Conservation (phyloP, 2,888 invertebrate species). For the Arge pagana region DNA sequence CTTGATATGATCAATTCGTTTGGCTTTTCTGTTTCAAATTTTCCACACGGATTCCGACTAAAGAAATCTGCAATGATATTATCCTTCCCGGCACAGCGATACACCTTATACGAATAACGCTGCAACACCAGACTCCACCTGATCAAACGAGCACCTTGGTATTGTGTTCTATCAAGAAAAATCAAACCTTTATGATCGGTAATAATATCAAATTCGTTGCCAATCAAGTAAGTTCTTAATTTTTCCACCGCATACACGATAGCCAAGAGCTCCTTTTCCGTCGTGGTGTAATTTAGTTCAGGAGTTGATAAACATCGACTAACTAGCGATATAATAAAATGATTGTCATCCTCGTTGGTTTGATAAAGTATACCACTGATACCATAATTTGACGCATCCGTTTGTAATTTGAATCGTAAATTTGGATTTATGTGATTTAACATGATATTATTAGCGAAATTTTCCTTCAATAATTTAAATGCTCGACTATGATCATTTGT, state of each 20-base stretch:
- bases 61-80: slow-evolving; percentile 29
- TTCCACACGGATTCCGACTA: slow-evolving; percentile 24
- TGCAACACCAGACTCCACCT: slow-evolving; percentile 28
- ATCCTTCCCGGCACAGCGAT: slow-evolving; percentile 26
- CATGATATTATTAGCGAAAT: slow-evolving; percentile 24
- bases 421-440: slow-evolving; percentile 21
- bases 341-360: slow-evolving; percentile 11
- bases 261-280: slow-evolving; percentile 34
- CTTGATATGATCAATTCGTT: slow-evolving; percentile 13
- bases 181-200: slow-evolving; percentile 23
- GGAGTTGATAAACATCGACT: slow-evolving; percentile 31
- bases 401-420: slow-evolving; percentile 28
- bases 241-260: slow-evolving; percentile 22
- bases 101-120: slow-evolving; percentile 20
- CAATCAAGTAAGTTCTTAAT: slow-evolving; percentile 18
- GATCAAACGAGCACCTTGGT: slow-evolving; percentile 20
- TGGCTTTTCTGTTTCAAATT: slow-evolving; percentile 17
- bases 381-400: slow-evolving; percentile 29
- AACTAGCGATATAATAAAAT: slow-evolving; percentile 30
- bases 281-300: slow-evolving; percentile 33
- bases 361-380: slow-evolving; percentile 33
- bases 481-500: slow-evolving; percentile 18
- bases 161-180: slow-evolving; percentile 22
- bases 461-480: slow-evolving; percentile 27
- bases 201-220: slow-evolving; percentile 18